Percentiles rank a stretch among this genome's conserved stretches.
Conservation (phyloP, 2,797 vertebrate species). For the Kryptolebias ocellatus region DNA sequence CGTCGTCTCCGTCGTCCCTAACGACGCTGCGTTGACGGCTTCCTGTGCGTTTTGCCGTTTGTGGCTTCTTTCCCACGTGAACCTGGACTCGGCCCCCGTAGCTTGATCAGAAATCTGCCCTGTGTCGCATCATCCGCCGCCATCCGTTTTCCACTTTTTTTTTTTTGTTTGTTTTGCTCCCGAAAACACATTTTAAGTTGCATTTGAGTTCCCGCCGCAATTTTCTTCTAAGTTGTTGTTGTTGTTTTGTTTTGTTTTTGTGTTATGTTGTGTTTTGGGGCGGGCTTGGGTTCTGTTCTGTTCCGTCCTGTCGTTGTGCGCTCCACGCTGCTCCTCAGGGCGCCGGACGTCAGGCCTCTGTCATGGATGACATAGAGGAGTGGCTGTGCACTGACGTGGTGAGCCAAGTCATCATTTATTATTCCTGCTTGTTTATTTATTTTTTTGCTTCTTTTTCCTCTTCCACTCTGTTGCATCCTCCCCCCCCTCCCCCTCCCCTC, state of each 20-base stretch:
- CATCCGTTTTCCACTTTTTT: neutral
- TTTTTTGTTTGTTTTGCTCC: neutral
- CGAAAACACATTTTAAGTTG: constrained; percentile 24
- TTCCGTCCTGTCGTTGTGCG: constrained; percentile 52
- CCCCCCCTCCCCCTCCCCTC: neutral
- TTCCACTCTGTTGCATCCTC: constrained; percentile 8
- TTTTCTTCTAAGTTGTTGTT: constrained; percentile 38
- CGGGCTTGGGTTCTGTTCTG: constrained; percentile 39
- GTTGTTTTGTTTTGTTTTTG: constrained; percentile 72
- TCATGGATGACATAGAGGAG: constrained; percentile 99
- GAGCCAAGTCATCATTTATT: constrained; percentile 88
- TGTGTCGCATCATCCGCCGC: too few relatives aligned
- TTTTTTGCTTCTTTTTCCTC: constrained; percentile 13
- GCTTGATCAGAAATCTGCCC: too few relatives aligned
- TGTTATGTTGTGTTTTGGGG: constrained; percentile 75
- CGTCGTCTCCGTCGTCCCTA: neutral
- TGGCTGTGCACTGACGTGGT: constrained; percentile 99
- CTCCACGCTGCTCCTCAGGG: constrained; percentile 87
- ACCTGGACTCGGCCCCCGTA: too few relatives aligned
- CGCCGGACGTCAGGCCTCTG: constrained; percentile 93
- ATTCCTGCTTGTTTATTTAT: constrained; percentile 65
- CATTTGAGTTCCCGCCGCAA: constrained; percentile 59
- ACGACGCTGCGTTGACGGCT: neutral
- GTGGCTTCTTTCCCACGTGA: too few relatives aligned
- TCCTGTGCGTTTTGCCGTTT: too few relatives aligned